Conservation (phyloP, 2,797 vertebrate genomes). For the Tenualosa thibaudeaui region DNA sequence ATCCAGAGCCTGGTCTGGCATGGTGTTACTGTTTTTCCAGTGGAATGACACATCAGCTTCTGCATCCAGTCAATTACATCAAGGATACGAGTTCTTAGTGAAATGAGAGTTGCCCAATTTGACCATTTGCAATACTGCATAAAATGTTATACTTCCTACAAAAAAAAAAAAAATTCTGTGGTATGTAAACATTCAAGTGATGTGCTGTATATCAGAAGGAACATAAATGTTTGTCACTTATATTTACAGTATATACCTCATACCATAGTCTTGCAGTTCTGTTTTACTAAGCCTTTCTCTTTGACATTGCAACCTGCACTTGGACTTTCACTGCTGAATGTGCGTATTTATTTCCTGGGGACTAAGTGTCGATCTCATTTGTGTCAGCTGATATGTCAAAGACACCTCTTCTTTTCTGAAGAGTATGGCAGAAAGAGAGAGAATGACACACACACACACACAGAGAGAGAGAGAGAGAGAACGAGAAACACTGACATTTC, state of each 20-base stretch:
- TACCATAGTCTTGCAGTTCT: constrained; percentile 15
- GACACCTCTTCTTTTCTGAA: constrained; percentile 42
- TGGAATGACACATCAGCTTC: constrained; percentile 21
- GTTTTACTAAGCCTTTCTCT: constrained; percentile 29
- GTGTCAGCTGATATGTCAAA: constrained; percentile 64
- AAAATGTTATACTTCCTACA: neutral
- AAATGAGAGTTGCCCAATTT: neutral
- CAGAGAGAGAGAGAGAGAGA: constrained; percentile 28
- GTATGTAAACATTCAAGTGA: neutral
- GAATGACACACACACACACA: constrained; percentile 18
- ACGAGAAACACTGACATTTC: constrained; percentile 21
- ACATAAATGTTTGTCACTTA: too few relatives aligned
- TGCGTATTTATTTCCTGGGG: constrained; percentile 47
- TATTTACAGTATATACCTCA: neutral
- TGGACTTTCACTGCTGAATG: constrained; percentile 39
- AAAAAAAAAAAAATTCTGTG: neutral
- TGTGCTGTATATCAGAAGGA: neutral
- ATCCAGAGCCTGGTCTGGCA: constrained; percentile 51
- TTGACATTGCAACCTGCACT: neutral
- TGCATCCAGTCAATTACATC: constrained; percentile 22
- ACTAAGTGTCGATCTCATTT: constrained; percentile 68
- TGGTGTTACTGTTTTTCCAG: constrained; percentile 37
- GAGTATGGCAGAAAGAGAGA: neutral
- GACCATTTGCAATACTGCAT: neutral
- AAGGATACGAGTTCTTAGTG: neutral